Conservation (phyloP, 92 coral and sea anemone species). For the Epizoanthus fatuus region DNA sequence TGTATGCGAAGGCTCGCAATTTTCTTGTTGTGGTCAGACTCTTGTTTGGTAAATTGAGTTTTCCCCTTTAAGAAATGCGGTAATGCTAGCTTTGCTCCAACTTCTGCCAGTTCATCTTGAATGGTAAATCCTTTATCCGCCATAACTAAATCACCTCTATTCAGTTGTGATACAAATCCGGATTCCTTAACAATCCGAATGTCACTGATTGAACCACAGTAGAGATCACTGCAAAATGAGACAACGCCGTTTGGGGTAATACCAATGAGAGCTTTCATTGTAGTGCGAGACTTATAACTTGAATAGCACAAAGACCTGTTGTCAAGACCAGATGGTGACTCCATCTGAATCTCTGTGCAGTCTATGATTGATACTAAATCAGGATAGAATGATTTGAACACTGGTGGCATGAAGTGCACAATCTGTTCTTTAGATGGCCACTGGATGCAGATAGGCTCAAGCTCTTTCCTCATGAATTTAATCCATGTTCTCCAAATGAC, state of each 20-base stretch:
- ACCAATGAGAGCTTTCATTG: constrained; percentile 48
- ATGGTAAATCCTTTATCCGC: constrained; percentile 47
- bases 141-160: constrained; percentile 53
- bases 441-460: constrained; percentile 32
- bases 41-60: constrained; percentile 43
- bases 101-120: constrained; percentile 48
- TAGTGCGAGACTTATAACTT: constrained; percentile 41
- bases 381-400: constrained; percentile 45
- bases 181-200: constrained; percentile 50
- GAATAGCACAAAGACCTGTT: constrained; percentile 45
- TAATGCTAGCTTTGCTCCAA: constrained; percentile 44
- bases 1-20: constrained; percentile 56
- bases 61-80: constrained; percentile 48
- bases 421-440: constrained; percentile 42
- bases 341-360: constrained; percentile 58
- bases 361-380: constrained; percentile 38
- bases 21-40: constrained; percentile 60
- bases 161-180: constrained; percentile 30
- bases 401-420: constrained; percentile 38
- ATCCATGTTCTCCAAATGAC: constrained; percentile 19
- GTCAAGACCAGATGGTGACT: constrained; percentile 44
- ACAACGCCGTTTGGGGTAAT: constrained; percentile 59
- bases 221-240: constrained; percentile 48
- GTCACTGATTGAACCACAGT: constrained; percentile 43
- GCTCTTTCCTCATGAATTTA: constrained; percentile 17